Evolutionary conservation across 1,140 invertebrate species (phyloP), one percentile per base, ranked within the genome.

Genomic region (Parasteatoda tepidariorum): DNA sequence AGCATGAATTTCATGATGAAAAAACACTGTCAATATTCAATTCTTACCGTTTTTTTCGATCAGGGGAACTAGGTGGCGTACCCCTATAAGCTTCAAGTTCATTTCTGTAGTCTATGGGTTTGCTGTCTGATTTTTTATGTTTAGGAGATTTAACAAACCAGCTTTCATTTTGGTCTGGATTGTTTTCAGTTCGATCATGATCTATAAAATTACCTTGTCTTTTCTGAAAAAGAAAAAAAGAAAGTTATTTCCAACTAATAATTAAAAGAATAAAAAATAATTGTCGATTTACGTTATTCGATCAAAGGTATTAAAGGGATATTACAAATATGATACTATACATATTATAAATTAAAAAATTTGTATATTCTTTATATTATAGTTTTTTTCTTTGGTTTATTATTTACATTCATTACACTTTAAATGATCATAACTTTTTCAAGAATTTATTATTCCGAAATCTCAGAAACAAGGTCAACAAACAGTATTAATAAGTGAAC

Each of bases 11-110:
- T n/a, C n/a, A n/a, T n/a, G n/a, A n/a, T n/a, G n/a, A n/a, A n/a
- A n/a, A n/a, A n/a, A n/a, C n/a, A n/a, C n/a, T n/a, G n/a, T n/a
- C n/a, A n/a, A n/a, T n/a, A n/a, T n/a, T n/a, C n/a, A 30, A 0
- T 54, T 24, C 64, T 68, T n/a, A 82, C 78, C 55, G 57, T 30
- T 34, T 34, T 48, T 71, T 82, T 5, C 67, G 30, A 9, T 82
- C 78, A 41, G 78, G 78, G 1, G 78, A 82, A 31, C 78, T 82
- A 61, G 66, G 66, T 22, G 78, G 78, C n/a, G 66, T 82, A 11
- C 78, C 78, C 48, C 78, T 57, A 22, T 70, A 82, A 6, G 57
- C 81, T 26, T 22, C 70, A 33, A 83, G 61, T 55, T 83, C 81
- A 24, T 38, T 74, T 26, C 70, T 33, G 55, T 83, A 83, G 31